phyloP scores from a whole-genome alignment of 23 tunicate species.

The Clavelina lepadiformis region DNA sequence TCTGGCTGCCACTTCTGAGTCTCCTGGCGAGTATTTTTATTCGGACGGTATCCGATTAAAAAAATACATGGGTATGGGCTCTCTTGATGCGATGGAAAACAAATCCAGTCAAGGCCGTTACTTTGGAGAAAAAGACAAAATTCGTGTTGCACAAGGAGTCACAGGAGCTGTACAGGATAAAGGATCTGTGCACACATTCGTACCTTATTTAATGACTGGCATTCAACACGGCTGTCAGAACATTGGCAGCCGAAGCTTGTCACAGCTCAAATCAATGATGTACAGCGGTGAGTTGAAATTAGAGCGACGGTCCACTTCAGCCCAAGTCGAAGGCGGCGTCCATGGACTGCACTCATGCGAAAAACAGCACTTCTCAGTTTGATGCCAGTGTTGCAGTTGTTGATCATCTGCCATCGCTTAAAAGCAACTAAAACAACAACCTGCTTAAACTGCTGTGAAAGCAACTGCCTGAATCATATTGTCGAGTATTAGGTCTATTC shows the following conservation, averaged over 20 bases:
- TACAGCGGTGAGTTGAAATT: slow-evolving; percentile 95
- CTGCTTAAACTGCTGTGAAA: too few relatives aligned
- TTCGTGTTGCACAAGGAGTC: slow-evolving; percentile 96
- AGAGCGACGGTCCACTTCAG: slow-evolving; percentile 79
- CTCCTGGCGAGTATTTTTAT: slow-evolving; percentile 98
- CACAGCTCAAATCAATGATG: slow-evolving; percentile 79
- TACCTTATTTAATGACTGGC: slow-evolving; percentile 90
- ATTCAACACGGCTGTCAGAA: slow-evolving; percentile 97
- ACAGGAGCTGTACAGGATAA: slow-evolving; percentile 92
- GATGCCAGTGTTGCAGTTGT: too few relatives aligned
- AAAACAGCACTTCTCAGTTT: too few relatives aligned
- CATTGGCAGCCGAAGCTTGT: slow-evolving; percentile 67
- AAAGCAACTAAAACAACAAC: too few relatives aligned
- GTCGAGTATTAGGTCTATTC: too few relatives aligned
- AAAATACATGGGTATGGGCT: slow-evolving; percentile 91
- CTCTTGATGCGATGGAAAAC: slow-evolving; percentile 74
- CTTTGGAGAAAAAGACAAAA: slow-evolving; percentile 82
- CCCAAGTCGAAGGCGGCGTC: slow-evolving; percentile 92
- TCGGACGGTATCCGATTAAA: slow-evolving; percentile 94
- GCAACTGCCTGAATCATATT: too few relatives aligned
- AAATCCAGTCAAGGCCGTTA: slow-evolving; percentile 76
- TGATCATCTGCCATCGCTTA: too few relatives aligned
- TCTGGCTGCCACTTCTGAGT: slow-evolving; percentile 91
- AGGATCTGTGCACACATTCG: slow-evolving; percentile 92
- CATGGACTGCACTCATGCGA: slow-evolving; percentile 92